Evolutionary conservation across 2,888 invertebrate genomes (phyloP), one percentile per base, ranked within the genome.

Genomic region (Drosophila cognata): DNA sequence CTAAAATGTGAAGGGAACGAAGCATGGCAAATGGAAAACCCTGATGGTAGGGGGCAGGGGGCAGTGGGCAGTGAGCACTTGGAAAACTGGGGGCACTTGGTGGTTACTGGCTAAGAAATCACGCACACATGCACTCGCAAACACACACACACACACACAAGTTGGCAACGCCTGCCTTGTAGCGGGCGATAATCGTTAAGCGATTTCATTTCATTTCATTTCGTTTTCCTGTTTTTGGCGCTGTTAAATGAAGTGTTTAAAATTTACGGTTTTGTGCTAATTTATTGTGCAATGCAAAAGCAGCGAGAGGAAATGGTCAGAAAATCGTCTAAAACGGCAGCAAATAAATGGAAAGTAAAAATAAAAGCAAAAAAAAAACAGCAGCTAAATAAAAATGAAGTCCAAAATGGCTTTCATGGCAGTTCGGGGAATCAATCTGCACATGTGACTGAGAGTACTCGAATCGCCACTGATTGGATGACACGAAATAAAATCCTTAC

Each of bases 221-320:
- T 67, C 46, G 58, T 41, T 69, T 69, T 56, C 46, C 36, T 63
- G 55, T 60, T 70, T 36, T 56, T 50, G 62, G 50, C 55, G 65
- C 63, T 77, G 81, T 79, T 83, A 78, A 84, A 85, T 83, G 85
- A 84, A 83, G 86, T 81, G 84, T 84, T 84, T 85, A 78, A 85
- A 83, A 84, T 85, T 83, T 85, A 85, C 84, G 84, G 82, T 72
- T 82, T 68, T 51, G 57, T 64, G 67, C 48, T 74, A 82, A 82
- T 82, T 82, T 82, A 82, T 82, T 79, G 81, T 79, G 72, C 71
- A 77, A 74, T 64, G 68, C 46, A 29, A 35, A 50, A 28, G 61
- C 46, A 43, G 52, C 13, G 8, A 16, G 46, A 36, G 46, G 52
- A 70, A 61, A 35, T 56, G 59, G 53, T 18, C 55, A 35, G 28